Base-by-base conservation (phyloP, 2,888 invertebrate genomes). In the Fragum sueziense region DNA sequence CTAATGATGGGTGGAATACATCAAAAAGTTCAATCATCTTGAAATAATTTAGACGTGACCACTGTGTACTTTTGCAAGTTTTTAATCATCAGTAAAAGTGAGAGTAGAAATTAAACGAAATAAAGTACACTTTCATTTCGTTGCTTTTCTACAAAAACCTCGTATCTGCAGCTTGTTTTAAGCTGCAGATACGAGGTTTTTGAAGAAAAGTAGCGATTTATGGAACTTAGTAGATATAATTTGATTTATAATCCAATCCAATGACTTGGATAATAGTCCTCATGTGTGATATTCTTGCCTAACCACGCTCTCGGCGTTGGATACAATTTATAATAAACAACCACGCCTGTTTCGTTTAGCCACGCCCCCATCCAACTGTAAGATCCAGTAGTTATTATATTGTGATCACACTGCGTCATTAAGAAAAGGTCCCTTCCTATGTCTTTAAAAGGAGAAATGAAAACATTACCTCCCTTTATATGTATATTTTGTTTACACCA, bases 281-380 rank as follows among this genome's bases (percentile, higher is more conserved):
- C 61, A 7, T 31, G 22, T 29, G 1, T 61, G 6, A 20, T 11
- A 29, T 11, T 31, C 20, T 31, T 61, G 20, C 1, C 31, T 9
- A 61, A 9, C 1, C 31, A 11, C 7, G 31, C 20, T 14, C 27
- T 33, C 11, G n/a, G 29, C 2, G 27, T 11, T 61, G 61, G 61
- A 14, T 29, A 61, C n/a, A 29, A n/a, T 3, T 25, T 61, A 14
- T 33, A 25, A 61, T 61, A 61, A 7, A 61, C 27, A 20, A 61
- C 31, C 29, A 17, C 61, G 17, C 61, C n/a, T 2, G 29, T 61
- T 29, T 20, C 31, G 31, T n/a, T 33, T 20, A 61, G 20, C 61
- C 61, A 61, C 61, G 31, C 61, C 61, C 29, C 61, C 61, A 61
- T 33, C 61, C 61, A 61, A 11, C 29, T 27, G 31, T 25, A n/a